Evolutionary conservation across 1,140 invertebrate species (phyloP).

Genomic region (Apis cerana): DNA sequence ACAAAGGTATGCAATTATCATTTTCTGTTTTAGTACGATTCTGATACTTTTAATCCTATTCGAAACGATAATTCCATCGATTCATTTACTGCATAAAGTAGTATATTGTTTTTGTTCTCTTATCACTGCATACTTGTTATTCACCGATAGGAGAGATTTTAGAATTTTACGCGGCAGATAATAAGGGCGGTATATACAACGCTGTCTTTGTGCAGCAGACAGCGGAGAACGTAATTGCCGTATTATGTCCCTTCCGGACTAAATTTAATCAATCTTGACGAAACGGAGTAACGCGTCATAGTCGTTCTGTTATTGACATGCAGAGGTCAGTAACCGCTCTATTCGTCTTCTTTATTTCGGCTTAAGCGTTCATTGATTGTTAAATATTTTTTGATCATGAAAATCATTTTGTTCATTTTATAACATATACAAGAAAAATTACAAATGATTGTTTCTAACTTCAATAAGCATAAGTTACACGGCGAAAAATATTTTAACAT

Average conservation of each 20-base stretch:
- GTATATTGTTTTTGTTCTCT: constrained; percentile 34
- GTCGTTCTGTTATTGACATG: constrained; percentile 57
- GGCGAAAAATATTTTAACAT: too few relatives aligned
- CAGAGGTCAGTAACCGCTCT: constrained; percentile 62
- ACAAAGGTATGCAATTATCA: constrained; percentile 65
- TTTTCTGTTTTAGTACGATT: not conserved
- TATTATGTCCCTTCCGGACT: constrained; percentile 67
- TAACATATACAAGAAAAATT: too few relatives aligned
- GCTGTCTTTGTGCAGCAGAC: constrained; percentile 51
- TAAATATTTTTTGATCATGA: too few relatives aligned
- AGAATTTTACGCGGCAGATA: constrained; percentile 32
- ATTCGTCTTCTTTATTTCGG: constrained; percentile 9
- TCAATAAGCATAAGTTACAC: too few relatives aligned
- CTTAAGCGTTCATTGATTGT: too few relatives aligned
- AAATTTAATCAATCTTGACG: constrained; percentile 64
- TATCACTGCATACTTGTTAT: constrained; percentile 22
- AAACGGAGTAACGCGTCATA: constrained; percentile 49
- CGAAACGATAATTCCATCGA: not conserved
- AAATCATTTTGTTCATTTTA: too few relatives aligned
- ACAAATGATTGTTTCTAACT: too few relatives aligned
- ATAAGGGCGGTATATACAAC: constrained; percentile 25
- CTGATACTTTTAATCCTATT: not conserved
- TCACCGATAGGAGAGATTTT: constrained; percentile 20
- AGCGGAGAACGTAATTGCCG: constrained; percentile 57
- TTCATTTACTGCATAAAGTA: constrained; percentile 3